phyloP scores from a whole-genome alignment of 2,888 invertebrate genomes.

The Microchrysa polita region DNA sequence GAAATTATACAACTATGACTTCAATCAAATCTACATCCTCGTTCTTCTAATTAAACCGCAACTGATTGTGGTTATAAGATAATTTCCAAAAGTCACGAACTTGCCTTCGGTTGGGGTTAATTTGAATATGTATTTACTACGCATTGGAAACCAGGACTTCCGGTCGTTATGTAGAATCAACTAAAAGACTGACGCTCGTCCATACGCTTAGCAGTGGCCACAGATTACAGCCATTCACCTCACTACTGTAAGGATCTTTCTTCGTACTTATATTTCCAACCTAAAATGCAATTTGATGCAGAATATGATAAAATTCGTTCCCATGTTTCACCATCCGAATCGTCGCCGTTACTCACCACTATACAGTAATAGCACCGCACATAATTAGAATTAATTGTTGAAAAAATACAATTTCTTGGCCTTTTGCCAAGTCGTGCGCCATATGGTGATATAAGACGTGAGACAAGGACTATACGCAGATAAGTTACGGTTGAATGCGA shows the following conservation, averaged over 20 bases:
- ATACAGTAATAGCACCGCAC: background rate
- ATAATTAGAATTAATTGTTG: no score
- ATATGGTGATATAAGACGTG: constrained; percentile 21
- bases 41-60: background rate
- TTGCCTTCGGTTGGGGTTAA: constrained; percentile 11
- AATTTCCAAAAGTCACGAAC: constrained; percentile 31
- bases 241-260: background rate
- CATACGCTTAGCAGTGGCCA: constrained; percentile 19
- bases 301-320: constrained; percentile 5
- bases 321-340: background rate
- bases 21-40: background rate
- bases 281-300: constrained; percentile 18
- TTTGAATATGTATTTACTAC: background rate
- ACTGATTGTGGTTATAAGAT: background rate
- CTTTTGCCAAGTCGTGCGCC: background rate
- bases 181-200: constrained; percentile 14
- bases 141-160: constrained; percentile 21
- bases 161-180: constrained; percentile 19
- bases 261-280: background rate
- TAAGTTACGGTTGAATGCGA: constrained; percentile 39
- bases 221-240: background rate
- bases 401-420: background rate
- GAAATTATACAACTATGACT: background rate
- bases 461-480: background rate
- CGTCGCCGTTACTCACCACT: constrained; percentile 6